Evolutionary conservation across 2,888 invertebrate genomes (phyloP), one percentile per base, ranked within the genome.

Genomic region (Melanostoma scalare): DNA sequence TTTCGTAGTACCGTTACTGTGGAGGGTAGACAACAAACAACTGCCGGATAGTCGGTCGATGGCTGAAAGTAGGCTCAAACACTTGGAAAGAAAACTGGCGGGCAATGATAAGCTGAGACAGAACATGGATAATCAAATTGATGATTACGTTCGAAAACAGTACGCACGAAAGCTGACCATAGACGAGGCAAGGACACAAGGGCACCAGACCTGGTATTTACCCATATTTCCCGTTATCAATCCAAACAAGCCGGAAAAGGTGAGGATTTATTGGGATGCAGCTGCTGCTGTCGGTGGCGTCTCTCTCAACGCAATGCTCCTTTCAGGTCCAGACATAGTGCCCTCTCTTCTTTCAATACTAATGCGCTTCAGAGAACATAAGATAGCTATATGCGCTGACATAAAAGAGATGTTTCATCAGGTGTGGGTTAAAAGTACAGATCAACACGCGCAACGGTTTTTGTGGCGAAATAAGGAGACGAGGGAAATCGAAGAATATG

Each of bases 371-470:
- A 56, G 48, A 20, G 46, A 55, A 48, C 8, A 36, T 2, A 35
- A 5, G 8, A 6, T 68, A 2, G 46, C 35, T 36, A 2, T 55
- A 3, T 35, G 36, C 3, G 68, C 36, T 20, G 20, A 20, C 20
- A 20, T 20, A 20, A 20, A 20, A 20, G 20, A 20, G 20, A 20
- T 20, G 20, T 69, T 69, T n/a, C 65, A 53, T 31, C 58, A 71
- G n/a, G 42, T 60, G 2, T 8, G 10, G 10, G 50, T 63, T 6
- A 20, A 63, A 9, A 2, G 42, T 3, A 9, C 8, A 6, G 71
- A 71, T 38, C 58, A 52, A 33, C 6, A 71, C 4, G n/a, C 52
- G 1, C 52, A 60, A 42, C 30, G 60, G 30, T 71, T 71, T 9
- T 20, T 60, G 4, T 71, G 60, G 71, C 31, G 71, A 8, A 33